Evolutionary conservation across 2,113 vertebrate species (phyloP).

Genomic region (Trochalopteron elliotii): DNA sequence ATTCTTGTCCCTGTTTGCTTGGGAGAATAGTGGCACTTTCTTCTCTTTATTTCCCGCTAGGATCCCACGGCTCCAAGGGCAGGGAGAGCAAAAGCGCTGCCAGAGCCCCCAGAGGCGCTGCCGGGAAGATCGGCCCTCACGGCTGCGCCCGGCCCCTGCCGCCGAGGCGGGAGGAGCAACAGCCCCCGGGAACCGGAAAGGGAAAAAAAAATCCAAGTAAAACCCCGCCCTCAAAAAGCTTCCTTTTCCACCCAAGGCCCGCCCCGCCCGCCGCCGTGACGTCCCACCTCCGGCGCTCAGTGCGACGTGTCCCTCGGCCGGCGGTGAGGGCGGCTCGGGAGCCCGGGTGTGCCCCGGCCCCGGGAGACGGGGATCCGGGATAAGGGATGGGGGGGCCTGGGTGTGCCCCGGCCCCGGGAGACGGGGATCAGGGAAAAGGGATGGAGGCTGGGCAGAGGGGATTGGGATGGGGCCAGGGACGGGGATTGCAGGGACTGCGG

Average conservation of each 20-base stretch:
- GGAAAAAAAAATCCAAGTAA: accelerated
- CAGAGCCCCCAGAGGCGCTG: accelerated
- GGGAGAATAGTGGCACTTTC: accelerated
- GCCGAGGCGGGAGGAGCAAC: accelerated
- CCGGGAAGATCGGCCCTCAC: accelerated
- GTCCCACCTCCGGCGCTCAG: not conserved
- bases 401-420: accelerated
- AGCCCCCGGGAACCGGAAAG: not conserved
- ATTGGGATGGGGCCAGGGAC: too few species aligned
- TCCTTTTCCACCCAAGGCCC: too few species aligned
- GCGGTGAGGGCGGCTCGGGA: not conserved
- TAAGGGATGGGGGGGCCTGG: not conserved
- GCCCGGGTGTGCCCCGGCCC: accelerated
- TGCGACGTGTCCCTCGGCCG: not conserved
- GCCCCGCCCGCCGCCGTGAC: not conserved
- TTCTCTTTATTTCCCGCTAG: not conserved
- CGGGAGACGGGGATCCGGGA: not conserved
- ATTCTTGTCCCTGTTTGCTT: not conserved
- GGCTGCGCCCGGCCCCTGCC: accelerated
- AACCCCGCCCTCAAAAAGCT: not conserved
- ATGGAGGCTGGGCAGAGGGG: too few species aligned
- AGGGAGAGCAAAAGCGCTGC: accelerated
- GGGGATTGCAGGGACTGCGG: not conserved
- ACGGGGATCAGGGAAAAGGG: too few species aligned
- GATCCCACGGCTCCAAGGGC: not conserved